phyloP scores from a whole-genome alignment of 1,140 invertebrate species.

The Rhopalosiphum padi region DNA sequence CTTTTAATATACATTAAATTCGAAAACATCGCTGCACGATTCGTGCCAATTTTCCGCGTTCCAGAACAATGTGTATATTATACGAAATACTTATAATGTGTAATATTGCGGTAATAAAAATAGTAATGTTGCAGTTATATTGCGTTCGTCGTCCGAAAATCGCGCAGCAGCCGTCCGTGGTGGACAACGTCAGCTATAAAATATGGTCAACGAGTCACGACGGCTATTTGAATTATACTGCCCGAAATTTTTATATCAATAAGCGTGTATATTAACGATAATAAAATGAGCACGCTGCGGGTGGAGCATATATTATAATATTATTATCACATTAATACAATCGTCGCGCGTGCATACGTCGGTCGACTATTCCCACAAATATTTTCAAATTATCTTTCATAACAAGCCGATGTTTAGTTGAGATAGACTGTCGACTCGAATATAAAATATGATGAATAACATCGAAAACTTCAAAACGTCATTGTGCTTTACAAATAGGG shows the following conservation, averaged over 20 bases:
- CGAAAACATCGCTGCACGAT: neutral
- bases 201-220: neutral
- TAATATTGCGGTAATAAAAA: neutral
- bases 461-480: constrained; percentile 5
- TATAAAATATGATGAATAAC: constrained; percentile 18
- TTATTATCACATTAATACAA: neutral
- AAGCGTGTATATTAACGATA: neutral
- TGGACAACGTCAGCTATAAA: neutral
- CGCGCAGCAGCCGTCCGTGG: neutral
- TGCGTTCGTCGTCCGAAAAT: neutral
- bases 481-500: neutral
- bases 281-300: neutral
- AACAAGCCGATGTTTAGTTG: neutral
- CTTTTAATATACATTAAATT: neutral
- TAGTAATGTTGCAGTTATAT: neutral
- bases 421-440: neutral
- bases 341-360: too few species aligned
- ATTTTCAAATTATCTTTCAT: constrained; percentile 10
- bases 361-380: neutral
- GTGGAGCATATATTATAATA: neutral
- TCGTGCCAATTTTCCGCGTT: neutral
- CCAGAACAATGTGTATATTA: neutral
- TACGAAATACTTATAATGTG: neutral
- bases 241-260: neutral
- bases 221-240: neutral